phyloP scores from a whole-genome alignment of 2,888 invertebrate genomes.

The Sycophila texana region DNA sequence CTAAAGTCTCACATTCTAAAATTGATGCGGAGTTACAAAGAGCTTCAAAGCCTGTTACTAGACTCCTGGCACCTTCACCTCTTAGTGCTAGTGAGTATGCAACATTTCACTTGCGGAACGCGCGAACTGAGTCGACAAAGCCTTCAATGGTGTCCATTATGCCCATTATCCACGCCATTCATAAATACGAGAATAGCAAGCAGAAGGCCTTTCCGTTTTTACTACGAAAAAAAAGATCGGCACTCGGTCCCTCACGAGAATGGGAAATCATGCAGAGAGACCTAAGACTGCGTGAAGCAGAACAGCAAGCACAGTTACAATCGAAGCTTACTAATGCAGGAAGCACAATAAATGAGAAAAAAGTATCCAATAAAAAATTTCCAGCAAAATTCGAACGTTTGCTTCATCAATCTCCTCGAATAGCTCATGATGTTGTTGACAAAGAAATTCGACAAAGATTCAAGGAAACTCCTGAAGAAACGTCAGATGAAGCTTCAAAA shows the following conservation, averaged over 20 bases:
- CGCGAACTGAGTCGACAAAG: slow-evolving; percentile 1
- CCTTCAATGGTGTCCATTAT: slow-evolving; percentile 22
- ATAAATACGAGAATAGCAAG: slow-evolving; percentile 22
- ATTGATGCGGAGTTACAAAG: slow-evolving; percentile 25
- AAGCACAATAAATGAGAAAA: background rate
- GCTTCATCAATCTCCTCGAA: slow-evolving; percentile 62
- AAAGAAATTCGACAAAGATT: slow-evolving; percentile 67
- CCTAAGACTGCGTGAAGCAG: background rate
- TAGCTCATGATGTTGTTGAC: slow-evolving; percentile 63
- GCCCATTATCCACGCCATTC: slow-evolving; percentile 51
- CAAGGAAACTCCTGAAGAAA: slow-evolving; percentile 61
- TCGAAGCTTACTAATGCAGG: background rate
- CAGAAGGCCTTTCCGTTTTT: slow-evolving; percentile 42
- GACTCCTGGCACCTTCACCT: slow-evolving; percentile 61
- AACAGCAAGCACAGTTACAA: background rate
- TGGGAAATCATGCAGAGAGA: slow-evolving; percentile 47
- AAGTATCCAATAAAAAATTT: background rate
- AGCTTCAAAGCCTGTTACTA: slow-evolving; percentile 50
- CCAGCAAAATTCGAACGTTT: slow-evolving; percentile 56
- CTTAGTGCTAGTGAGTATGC: slow-evolving; percentile 59
- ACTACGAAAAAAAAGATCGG: slow-evolving; percentile 51
- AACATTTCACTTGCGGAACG: slow-evolving; percentile 46
- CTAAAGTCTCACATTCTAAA: slow-evolving; percentile 15
- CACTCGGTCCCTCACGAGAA: slow-evolving; percentile 25
- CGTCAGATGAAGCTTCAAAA: slow-evolving; percentile 57